Evolutionary conservation across 2,113 vertebrate genomes (phyloP).

Genomic region (Australoheros scitulus): DNA sequence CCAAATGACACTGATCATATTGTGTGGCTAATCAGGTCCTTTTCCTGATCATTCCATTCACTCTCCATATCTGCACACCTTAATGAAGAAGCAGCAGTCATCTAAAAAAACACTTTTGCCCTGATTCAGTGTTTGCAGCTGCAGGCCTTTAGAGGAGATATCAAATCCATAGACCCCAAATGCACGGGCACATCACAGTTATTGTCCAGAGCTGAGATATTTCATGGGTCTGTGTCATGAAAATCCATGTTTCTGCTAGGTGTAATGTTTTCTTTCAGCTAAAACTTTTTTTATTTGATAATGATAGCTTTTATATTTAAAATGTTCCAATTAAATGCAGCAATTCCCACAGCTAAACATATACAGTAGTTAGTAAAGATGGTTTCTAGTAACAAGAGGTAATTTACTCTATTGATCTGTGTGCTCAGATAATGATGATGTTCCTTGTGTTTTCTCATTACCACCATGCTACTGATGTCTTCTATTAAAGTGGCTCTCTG

Average conservation of each 20-base stretch:
- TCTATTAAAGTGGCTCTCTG: constrained; percentile 40
- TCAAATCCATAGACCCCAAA: constrained; percentile 39
- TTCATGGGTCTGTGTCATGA: neutral
- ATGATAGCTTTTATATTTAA: constrained; percentile 16
- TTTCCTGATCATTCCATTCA: neutral
- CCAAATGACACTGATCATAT: too few species aligned
- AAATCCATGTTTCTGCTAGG: neutral
- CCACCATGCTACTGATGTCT: constrained; percentile 32
- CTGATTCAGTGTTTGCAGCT: constrained; percentile 44
- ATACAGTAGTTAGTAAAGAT: constrained; percentile 30
- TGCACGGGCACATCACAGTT: constrained; percentile 2
- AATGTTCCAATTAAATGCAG: neutral
- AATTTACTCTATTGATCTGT: constrained; percentile 65
- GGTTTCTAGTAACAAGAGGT: constrained; percentile 40
- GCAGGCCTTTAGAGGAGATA: constrained; percentile 25
- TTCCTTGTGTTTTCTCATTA: constrained; percentile 64
- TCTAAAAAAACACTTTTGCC: constrained; percentile 60
- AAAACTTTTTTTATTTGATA: neutral
- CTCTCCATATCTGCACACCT: constrained; percentile 20
- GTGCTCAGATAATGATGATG: constrained; percentile 47
- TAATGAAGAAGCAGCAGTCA: constrained; percentile 48
- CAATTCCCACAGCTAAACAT: constrained; percentile 31
- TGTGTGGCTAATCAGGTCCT: too few species aligned
- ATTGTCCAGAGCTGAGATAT: neutral
- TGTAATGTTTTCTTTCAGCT: neutral